These are phyloP conservation scores for Oreochromis aureus DNA, from an alignment of 2,113 vertebrate genomes.

Conservation along the genomic window DNA sequence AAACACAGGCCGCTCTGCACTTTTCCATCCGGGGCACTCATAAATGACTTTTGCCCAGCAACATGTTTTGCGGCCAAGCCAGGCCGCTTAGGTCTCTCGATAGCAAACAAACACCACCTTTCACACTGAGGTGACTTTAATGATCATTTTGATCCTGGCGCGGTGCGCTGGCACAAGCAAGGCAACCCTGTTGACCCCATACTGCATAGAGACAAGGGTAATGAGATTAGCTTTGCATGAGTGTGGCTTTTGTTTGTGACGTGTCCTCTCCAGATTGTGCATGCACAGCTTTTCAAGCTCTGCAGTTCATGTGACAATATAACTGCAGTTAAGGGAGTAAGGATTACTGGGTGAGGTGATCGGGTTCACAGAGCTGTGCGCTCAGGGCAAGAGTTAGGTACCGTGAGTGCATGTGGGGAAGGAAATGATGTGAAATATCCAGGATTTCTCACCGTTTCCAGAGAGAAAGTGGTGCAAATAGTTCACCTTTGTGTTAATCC, in stretches of 20 bases:
- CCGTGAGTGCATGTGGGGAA: background rate
- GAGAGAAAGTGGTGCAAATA: background rate
- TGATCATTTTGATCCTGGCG: constrained; percentile 5
- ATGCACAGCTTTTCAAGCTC: constrained; percentile 19
- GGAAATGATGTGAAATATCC: constrained; percentile 29
- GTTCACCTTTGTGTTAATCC: background rate
- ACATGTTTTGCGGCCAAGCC: background rate
- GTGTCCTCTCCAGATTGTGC: constrained; percentile 47
- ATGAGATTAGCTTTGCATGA: constrained; percentile 63
- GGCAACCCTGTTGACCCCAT: constrained; percentile 53
- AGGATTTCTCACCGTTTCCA: constrained; percentile 18
- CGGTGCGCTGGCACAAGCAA: background rate
- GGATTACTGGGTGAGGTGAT: constrained; percentile 60
- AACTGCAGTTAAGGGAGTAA: constrained; percentile 37
- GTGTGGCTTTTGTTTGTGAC: constrained; percentile 56
- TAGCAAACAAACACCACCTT: background rate
- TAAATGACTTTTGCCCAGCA: constrained; percentile 22
- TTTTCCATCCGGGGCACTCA: background rate
- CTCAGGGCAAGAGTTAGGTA: constrained; percentile 15
- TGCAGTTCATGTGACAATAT: constrained; percentile 61
- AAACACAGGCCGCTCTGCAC: constrained; percentile 8
- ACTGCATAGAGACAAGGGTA: constrained; percentile 58
- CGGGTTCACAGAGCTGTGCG: constrained; percentile 31
- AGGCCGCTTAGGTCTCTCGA: background rate
- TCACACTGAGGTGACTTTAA: constrained; percentile 12